Evolutionary conservation across 2,797 vertebrate species (phyloP).

Genomic region (Centropyge bicolor): DNA sequence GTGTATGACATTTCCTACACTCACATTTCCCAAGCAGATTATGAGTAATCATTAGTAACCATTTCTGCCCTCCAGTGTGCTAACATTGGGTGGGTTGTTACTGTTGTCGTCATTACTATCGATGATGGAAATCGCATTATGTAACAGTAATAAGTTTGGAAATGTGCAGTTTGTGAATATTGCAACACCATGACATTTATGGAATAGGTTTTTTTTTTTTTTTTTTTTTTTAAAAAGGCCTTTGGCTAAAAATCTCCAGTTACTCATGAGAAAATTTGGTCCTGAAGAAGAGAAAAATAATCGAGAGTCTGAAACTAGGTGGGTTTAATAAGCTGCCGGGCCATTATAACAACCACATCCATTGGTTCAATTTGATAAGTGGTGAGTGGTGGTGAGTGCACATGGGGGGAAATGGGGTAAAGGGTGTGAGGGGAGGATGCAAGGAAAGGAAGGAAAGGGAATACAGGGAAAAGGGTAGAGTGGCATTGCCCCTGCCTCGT

Average conservation of each 20-base stretch:
- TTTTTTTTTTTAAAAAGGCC: too few relatives aligned
- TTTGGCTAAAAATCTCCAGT: constrained; percentile 30
- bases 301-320: constrained; percentile 46
- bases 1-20: constrained; percentile 71
- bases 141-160: constrained; percentile 42
- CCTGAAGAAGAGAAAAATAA: constrained; percentile 44
- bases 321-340: constrained; percentile 52
- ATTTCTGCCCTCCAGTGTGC: constrained; percentile 62
- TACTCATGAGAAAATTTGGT: constrained; percentile 41
- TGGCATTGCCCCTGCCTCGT: constrained; percentile 76
- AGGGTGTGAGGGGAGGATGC: constrained; percentile 1
- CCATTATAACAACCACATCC: constrained; percentile 29
- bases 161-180: constrained; percentile 51
- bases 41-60: constrained; percentile 79
- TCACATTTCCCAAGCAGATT: constrained; percentile 71
- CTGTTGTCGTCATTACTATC: constrained; percentile 54
- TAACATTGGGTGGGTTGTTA: constrained; percentile 59
- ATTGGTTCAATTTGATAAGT: constrained; percentile 44
- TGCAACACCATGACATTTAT: constrained; percentile 53
- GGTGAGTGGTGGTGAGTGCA: constrained; percentile 34
- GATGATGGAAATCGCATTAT: constrained; percentile 55
- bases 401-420: background rate
- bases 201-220: constrained; percentile 40
- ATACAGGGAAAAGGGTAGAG: constrained; percentile 6
- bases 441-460: constrained; percentile 9